Evolutionary conservation across 2,888 invertebrate species (phyloP).

Genomic region (Steromphala cineraria): DNA sequence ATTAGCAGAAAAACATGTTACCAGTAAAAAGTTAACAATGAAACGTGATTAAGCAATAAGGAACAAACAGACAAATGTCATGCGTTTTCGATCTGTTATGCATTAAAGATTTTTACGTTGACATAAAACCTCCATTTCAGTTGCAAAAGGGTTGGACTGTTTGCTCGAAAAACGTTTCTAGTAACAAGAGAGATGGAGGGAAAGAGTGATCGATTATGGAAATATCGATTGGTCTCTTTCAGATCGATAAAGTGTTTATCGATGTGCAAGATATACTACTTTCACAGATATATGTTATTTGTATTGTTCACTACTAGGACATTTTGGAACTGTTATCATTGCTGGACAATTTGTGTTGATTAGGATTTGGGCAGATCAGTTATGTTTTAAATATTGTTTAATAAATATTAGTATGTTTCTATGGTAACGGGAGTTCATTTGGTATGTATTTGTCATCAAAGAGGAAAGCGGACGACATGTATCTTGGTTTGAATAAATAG

Average conservation of each 20-base stretch:
- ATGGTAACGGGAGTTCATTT: not conserved
- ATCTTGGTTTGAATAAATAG: not conserved
- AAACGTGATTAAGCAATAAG: not conserved
- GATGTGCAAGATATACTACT: too few relatives aligned
- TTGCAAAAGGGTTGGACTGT: not conserved
- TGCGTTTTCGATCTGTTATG: not conserved
- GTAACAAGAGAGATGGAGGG: not conserved
- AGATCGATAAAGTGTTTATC: not conserved
- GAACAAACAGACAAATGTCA: not conserved
- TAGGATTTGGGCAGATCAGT: too few relatives aligned
- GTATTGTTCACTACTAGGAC: too few relatives aligned
- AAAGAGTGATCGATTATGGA: not conserved
- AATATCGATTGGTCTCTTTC: not conserved
- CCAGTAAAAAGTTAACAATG: not conserved
- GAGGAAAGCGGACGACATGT: not conserved
- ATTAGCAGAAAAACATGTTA: not conserved
- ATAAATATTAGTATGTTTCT: not conserved
- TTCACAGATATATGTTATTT: too few relatives aligned
- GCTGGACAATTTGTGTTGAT: too few relatives aligned
- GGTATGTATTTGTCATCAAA: not conserved
- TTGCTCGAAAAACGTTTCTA: not conserved
- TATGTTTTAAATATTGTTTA: not conserved
- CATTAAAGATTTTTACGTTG: not conserved
- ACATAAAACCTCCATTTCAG: not conserved
- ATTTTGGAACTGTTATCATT: too few relatives aligned